Conservation (phyloP, 2,113 vertebrate species). For the Podarcis raffonei region DNA sequence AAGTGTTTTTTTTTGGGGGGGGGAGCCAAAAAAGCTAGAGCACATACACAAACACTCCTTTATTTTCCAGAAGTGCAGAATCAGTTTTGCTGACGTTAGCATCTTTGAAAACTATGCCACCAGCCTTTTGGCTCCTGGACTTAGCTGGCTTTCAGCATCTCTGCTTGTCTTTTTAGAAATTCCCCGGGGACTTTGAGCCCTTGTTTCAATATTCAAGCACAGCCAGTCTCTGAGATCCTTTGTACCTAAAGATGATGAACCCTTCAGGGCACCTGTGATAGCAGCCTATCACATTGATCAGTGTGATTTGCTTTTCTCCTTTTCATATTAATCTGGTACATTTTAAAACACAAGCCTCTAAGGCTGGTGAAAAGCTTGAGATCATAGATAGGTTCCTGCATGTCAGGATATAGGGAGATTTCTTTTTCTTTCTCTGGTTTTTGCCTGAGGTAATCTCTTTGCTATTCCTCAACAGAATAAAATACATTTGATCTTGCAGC, state of each 20-base stretch:
- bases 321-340: conserved; percentile 10
- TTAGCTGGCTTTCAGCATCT: not conserved
- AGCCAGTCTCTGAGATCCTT: not conserved
- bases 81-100: not conserved
- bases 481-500: not conserved
- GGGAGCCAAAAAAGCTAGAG: not conserved
- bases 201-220: not conserved
- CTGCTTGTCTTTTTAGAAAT: not conserved
- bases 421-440: not conserved
- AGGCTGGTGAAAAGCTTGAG: not conserved
- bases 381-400: not conserved
- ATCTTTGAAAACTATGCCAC: not conserved
- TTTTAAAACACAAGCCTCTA: conserved; percentile 4
- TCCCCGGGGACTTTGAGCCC: not conserved
- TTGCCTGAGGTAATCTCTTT: not conserved
- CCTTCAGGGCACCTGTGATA: not conserved
- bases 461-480: not conserved
- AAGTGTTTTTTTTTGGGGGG: not conserved
- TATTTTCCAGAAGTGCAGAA: not conserved
- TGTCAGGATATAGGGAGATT: not conserved
- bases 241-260: not conserved
- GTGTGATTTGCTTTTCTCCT: conserved; percentile 8
- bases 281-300: not conserved
- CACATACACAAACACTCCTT: too few relatives aligned
- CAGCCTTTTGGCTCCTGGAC: not conserved